A percentile compares a stretch with the other conserved stretches of the same genome.
These are phyloP conservation scores for Mythimna pallens DNA, from an alignment of 2,888 invertebrate genomes.

Conservation along the genomic window DNA sequence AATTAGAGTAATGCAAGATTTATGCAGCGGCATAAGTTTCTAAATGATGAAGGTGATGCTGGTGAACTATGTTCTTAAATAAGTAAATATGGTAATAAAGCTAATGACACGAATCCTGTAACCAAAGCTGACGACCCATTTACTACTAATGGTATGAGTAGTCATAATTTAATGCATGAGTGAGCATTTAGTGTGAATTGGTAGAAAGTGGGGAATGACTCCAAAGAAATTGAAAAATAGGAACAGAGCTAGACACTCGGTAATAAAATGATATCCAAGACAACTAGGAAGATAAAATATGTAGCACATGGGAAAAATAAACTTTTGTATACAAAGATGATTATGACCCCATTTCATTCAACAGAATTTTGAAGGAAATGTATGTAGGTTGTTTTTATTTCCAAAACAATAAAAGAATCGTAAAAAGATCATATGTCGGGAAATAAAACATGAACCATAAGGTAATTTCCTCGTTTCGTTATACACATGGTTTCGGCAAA, in stretches of 20 bases:
- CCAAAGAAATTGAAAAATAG: background rate
- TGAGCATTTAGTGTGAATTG: background rate
- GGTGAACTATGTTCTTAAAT: background rate
- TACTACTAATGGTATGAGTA: background rate
- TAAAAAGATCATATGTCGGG: constrained; percentile 39
- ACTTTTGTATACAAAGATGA: constrained; percentile 15
- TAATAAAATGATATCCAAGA: background rate
- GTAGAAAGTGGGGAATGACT: constrained; percentile 2
- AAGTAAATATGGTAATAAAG: constrained; percentile 9
- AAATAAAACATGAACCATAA: constrained; percentile 39
- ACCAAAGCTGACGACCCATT: background rate
- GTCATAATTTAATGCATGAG: background rate
- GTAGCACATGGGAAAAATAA: constrained; percentile 13
- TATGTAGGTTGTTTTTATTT: constrained; percentile 30
- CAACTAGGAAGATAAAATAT: constrained; percentile 13
- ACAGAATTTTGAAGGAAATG: constrained; percentile 25
- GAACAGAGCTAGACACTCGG: background rate
- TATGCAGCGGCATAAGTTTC: constrained; percentile 42
- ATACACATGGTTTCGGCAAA: constrained; percentile 39
- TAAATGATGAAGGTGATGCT: constrained; percentile 22
- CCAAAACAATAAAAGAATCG: constrained; percentile 34
- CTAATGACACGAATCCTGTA: constrained; percentile 10
- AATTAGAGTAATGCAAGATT: constrained; percentile 57
- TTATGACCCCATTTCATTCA: constrained; percentile 21
- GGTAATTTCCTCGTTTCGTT: constrained; percentile 27